A percentile compares a stretch with the other conserved stretches of the same genome.
Conservation (phyloP, 2,888 invertebrate genomes). For the Parnassius glacialis region DNA sequence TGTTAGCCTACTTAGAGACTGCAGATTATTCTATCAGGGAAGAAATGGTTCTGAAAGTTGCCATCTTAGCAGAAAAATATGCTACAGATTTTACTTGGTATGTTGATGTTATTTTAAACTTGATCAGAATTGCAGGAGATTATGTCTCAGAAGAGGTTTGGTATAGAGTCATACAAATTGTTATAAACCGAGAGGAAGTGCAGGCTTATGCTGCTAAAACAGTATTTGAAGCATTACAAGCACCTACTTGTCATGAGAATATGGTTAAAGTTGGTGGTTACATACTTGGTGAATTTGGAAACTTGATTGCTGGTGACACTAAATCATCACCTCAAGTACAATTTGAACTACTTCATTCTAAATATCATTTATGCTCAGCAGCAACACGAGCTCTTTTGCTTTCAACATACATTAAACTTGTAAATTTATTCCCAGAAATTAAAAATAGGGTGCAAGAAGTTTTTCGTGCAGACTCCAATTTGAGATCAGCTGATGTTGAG, state of each 20-base stretch:
- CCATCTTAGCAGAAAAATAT: conserved; percentile 99
- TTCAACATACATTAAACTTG: conserved; percentile 99
- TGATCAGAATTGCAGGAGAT: conserved; percentile 99
- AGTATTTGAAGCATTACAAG: conserved; percentile 99
- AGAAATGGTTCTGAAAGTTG: conserved; percentile 99
- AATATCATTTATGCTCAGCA: conserved; percentile 98
- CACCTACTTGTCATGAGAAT: conserved; percentile 99
- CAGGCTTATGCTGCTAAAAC: conserved; percentile 99
- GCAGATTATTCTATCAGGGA: conserved; percentile 99
- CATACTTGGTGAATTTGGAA: conserved; percentile 99
- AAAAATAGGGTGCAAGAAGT: conserved; percentile 97
- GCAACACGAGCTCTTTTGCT: conserved; percentile 97
- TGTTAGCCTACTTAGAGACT: conserved; percentile 99
- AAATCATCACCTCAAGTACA: conserved; percentile 98
- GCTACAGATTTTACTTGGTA: conserved; percentile 99
- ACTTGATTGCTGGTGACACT: conserved; percentile 99
- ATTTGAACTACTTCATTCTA: conserved; percentile 98
- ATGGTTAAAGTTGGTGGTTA: conserved; percentile 99
- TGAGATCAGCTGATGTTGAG: conserved; percentile 98
- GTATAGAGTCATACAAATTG: conserved; percentile 99
- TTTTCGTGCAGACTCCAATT: conserved; percentile 95
- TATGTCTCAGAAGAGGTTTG: conserved; percentile 99
- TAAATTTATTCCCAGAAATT: conserved; percentile 99
- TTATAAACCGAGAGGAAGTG: conserved; percentile 99
- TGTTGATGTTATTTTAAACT: conserved; percentile 98